Evolutionary conservation across 2,888 invertebrate genomes (phyloP).

Genomic region (Acanthoscelides obtectus): DNA sequence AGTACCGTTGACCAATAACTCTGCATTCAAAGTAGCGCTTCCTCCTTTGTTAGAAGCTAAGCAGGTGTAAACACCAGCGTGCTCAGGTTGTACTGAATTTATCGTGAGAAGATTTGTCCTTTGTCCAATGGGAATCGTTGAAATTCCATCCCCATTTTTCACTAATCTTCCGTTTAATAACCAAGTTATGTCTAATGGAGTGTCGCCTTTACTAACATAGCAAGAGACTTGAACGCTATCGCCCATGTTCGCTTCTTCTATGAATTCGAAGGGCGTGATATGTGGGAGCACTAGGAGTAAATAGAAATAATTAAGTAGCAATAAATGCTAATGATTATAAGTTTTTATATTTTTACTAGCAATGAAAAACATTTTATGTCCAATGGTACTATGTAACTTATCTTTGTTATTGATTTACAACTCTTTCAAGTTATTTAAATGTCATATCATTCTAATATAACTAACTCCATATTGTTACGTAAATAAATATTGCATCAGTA

Average conservation of each 20-base stretch:
- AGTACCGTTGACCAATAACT: constrained; percentile 65
- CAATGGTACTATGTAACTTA: too few species aligned
- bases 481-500: too few species aligned
- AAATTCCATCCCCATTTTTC: constrained; percentile 21
- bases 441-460: too few species aligned
- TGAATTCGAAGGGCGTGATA: constrained; percentile 56
- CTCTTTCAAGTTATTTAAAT: too few species aligned
- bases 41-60: constrained; percentile 65
- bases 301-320: background rate
- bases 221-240: constrained; percentile 66
- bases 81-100: constrained; percentile 58
- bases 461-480: too few species aligned
- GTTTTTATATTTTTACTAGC: too few species aligned
- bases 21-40: constrained; percentile 56
- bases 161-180: constrained; percentile 59
- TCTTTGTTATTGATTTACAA: too few species aligned
- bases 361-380: too few species aligned
- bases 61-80: constrained; percentile 69
- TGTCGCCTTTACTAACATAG: constrained; percentile 68
- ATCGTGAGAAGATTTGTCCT: constrained; percentile 62
- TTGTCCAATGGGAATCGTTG: constrained; percentile 44
- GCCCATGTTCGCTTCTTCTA: constrained; percentile 60
- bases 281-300: constrained; percentile 47
- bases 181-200: constrained; percentile 71
- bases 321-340: background rate